Percentiles rank a stretch among this genome's conserved stretches.
These are phyloP conservation scores for Megaleporinus macrocephalus DNA, from an alignment of 2,113 vertebrate species.

Conservation along the genomic window DNA sequence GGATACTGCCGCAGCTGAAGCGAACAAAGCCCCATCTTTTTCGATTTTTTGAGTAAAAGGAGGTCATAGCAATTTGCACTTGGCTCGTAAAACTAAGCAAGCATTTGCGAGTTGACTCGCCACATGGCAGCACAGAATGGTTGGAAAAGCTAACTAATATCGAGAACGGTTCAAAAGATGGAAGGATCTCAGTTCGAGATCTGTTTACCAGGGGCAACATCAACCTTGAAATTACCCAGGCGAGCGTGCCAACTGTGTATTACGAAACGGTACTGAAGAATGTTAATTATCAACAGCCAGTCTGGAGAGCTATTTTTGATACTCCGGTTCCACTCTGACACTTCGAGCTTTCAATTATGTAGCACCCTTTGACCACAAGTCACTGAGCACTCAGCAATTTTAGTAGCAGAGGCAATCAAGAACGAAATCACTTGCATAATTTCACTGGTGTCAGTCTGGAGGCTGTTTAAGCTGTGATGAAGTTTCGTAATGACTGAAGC, in stretches of 20 bases:
- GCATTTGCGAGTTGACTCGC: background rate
- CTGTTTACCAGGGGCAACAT: background rate
- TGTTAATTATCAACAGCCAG: conserved; percentile 36
- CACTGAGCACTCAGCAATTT: conserved; percentile 42
- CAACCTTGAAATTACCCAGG: conserved; percentile 7
- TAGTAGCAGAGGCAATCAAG: conserved; percentile 22
- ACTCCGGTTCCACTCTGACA: conserved; percentile 28
- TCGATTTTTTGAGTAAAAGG: background rate
- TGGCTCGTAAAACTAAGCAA: conserved; percentile 5
- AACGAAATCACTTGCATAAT: conserved; percentile 17
- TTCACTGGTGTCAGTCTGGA: conserved; percentile 20
- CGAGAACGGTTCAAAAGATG: background rate
- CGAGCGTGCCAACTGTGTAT: conserved; percentile 6
- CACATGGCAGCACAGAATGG: background rate
- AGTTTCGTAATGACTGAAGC: conserved; percentile 11
- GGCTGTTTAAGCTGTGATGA: background rate
- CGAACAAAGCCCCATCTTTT: background rate
- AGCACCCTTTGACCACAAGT: conserved; percentile 44
- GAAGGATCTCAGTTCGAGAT: background rate
- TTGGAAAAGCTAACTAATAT: conserved; percentile 1
- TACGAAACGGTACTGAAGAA: conserved; percentile 6
- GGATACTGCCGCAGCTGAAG: conserved; percentile 21
- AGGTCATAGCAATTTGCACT: background rate
- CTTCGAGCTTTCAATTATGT: conserved; percentile 39
- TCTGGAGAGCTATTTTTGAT: conserved; percentile 32